These are phyloP conservation scores for Halcyon malimbica DNA, from an alignment of 2,113 vertebrate species.

Conservation along the genomic window DNA sequence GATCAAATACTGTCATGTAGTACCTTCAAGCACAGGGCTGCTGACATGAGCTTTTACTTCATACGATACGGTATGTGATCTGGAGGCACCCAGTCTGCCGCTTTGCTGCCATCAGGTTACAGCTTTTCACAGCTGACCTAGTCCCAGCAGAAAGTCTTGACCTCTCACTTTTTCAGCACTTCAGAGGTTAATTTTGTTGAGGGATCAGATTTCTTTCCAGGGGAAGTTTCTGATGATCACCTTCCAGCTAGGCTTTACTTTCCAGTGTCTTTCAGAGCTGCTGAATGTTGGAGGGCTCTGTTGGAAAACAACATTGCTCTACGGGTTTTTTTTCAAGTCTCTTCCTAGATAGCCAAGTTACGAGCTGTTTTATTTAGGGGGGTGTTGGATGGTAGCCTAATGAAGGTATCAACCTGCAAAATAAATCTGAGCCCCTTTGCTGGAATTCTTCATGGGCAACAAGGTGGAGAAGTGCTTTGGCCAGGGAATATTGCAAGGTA, in stretches of 20 bases:
- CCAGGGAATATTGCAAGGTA: slow-evolving; percentile 75
- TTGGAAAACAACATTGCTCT: slow-evolving; percentile 11
- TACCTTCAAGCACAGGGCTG: neutral
- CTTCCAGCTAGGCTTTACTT: slow-evolving; percentile 57
- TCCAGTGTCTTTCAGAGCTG: slow-evolving; percentile 57
- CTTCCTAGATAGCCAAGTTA: neutral
- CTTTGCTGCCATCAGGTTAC: neutral
- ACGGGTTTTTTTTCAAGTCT: neutral
- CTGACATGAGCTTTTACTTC: slow-evolving; percentile 14
- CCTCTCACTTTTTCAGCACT: slow-evolving; percentile 70
- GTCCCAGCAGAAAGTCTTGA: slow-evolving; percentile 55
- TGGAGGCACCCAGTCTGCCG: slow-evolving; percentile 39
- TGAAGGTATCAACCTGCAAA: slow-evolving; percentile 76
- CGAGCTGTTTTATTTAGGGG: slow-evolving; percentile 25
- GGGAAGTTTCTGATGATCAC: slow-evolving; percentile 74
- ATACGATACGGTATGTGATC: slow-evolving; percentile 14
- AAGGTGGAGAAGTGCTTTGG: slow-evolving; percentile 75
- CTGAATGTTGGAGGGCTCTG: slow-evolving; percentile 42
- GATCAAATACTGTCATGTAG: neutral
- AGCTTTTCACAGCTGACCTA: slow-evolving; percentile 71
- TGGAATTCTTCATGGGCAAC: slow-evolving; percentile 64
- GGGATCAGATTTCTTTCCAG: slow-evolving; percentile 79
- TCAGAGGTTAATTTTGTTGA: slow-evolving; percentile 80
- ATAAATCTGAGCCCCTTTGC: slow-evolving; percentile 73
- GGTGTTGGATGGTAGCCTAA: slow-evolving; percentile 58